Evolutionary conservation across 2,113 vertebrate species (phyloP).

Genomic region (Nycticebus coucang): DNA sequence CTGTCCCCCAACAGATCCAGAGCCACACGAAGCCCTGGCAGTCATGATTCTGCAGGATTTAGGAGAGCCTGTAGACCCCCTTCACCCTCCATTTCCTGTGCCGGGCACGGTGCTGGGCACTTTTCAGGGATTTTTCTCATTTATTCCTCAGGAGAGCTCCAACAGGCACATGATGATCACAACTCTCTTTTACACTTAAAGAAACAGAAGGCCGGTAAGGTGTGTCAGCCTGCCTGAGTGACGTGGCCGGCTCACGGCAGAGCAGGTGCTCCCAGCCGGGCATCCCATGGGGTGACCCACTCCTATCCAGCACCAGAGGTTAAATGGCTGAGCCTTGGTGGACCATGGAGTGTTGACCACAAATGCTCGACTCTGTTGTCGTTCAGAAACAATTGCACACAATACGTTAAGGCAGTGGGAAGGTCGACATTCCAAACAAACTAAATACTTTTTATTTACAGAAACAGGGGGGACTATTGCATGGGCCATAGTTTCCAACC

Average conservation of each 20-base stretch:
- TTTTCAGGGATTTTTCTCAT: accelerated
- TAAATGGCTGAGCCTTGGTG: accelerated
- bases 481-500: accelerated
- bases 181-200: accelerated
- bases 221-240: accelerated
- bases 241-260: accelerated
- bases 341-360: accelerated
- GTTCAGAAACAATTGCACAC: not conserved
- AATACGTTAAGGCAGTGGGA: accelerated
- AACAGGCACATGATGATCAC: accelerated
- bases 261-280: accelerated
- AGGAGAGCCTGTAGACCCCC: accelerated
- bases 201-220: accelerated
- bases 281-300: accelerated
- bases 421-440: not conserved
- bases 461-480: not conserved
- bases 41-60: not conserved
- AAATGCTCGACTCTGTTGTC: not conserved
- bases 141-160: not conserved
- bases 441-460: not conserved
- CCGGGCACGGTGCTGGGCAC: not conserved
- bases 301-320: not conserved
- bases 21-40: not conserved
- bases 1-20: not conserved
- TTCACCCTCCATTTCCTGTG: not conserved